Evolutionary conservation across 2,888 invertebrate genomes (phyloP), one percentile per base, ranked within the genome.

Genomic region (Dryomyza anilis): DNA sequence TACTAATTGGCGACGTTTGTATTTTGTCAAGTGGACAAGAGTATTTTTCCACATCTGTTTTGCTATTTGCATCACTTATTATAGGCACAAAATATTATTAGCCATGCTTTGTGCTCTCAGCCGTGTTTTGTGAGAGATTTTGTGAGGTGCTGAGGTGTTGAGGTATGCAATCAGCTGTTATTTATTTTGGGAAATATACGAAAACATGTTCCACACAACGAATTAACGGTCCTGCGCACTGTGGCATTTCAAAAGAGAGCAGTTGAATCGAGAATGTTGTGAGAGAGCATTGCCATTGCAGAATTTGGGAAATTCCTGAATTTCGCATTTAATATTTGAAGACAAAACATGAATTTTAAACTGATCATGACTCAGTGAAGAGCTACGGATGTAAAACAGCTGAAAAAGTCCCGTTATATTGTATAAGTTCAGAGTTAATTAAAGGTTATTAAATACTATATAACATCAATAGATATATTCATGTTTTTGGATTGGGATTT

Each of bases 201-300:
- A 52, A 52, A 46, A 53, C 30, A 39, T 3, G 21, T 61, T 53
- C 53, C 61, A 61, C 61, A 19, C 21, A n/a, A 36, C 19, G 7
- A 39, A 29, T 43, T 53, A 53, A 19, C 29, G 53, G 29, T 61
- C 53, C 53, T 61, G 61, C 61, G 61, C 61, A 61, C 14, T 60
- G n/a, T 2, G n/a, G 30, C 27, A 39, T 10, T 2, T 21, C 6
- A 23, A 55, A 12, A 3, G 55, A 33, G 33, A 55, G 23, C 1
- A 50, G 6, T 21, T 30, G 14, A 57, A 23, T 27, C 50, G 60
- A 23, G 30, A 27, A 25, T 5, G n/a, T 29, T n/a, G 12, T 7
- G 21, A 58, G 3, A 29, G 1, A 33, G 33, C 33, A 33, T 33
- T 33, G 33, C 7, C 33, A 33, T 33, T 33, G 33, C 33, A n/a